A percentile compares a stretch with the other conserved stretches of the same genome.
These are phyloP conservation scores for Sporophila hypoxantha DNA, from an alignment of 2,113 vertebrate species.

Conservation along the genomic window DNA sequence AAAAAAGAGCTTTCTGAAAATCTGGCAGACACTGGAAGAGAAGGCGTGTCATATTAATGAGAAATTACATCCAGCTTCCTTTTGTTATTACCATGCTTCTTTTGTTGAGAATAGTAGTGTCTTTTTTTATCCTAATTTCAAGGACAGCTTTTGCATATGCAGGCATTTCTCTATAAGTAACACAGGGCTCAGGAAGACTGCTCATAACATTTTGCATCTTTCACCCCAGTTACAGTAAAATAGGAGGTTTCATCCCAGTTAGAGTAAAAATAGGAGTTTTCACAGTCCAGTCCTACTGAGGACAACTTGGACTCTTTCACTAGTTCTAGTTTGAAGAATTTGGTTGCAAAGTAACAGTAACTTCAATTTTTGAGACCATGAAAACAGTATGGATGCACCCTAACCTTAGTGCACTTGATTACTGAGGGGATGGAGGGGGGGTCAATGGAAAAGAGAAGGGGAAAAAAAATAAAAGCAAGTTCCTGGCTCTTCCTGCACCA, in stretches of 20 bases:
- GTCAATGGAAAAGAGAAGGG: no score
- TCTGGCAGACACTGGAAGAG: neutral
- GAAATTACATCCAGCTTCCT: neutral
- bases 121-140: neutral
- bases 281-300: neutral
- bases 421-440: neutral
- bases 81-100: neutral
- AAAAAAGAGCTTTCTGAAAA: neutral
- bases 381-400: neutral
- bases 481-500: neutral
- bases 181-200: neutral
- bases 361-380: neutral
- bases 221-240: neutral
- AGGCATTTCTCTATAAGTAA: neutral
- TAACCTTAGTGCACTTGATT: neutral
- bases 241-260: neutral
- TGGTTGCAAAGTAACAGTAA: neutral
- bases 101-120: neutral
- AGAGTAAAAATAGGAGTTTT: neutral
- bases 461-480: neutral
- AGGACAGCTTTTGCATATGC: neutral
- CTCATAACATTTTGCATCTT: neutral
- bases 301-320: neutral
- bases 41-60: neutral
- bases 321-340: neutral